Percentiles rank a stretch among this genome's conserved stretches.
Evolutionary conservation across 2,888 invertebrate genomes (phyloP).

Genomic region (Phasia obesa): DNA sequence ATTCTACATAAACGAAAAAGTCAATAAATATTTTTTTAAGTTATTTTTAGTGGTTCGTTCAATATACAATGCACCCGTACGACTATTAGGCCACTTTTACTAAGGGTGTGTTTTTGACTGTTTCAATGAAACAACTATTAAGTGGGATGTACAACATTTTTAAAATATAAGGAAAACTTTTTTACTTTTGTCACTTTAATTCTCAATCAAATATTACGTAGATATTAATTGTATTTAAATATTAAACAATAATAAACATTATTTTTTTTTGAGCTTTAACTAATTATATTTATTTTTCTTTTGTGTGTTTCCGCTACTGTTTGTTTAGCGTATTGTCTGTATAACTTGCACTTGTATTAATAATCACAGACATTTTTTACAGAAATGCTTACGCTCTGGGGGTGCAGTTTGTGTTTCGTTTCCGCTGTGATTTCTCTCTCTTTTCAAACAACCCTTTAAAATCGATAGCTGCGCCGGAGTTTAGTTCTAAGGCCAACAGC

Average conservation of each 20-base stretch:
- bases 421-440: conserved; percentile 1
- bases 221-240: background rate
- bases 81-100: background rate
- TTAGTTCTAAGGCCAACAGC: conserved; percentile 68
- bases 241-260: background rate
- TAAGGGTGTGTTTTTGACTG: conserved; percentile 60
- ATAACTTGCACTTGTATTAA: conserved; percentile 63
- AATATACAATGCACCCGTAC: conserved; percentile 15
- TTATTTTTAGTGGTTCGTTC: conserved; percentile 53
- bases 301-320: conserved; percentile 21
- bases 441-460: conserved; percentile 58
- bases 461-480: conserved; percentile 75
- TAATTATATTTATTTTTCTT: conserved; percentile 6
- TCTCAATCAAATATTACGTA: too few relatives aligned
- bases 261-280: conserved; percentile 10
- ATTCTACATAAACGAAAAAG: conserved; percentile 6
- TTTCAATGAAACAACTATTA: background rate
- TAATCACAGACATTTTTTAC: conserved; percentile 39
- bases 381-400: conserved; percentile 58
- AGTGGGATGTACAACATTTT: background rate
- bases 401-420: conserved; percentile 52
- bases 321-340: conserved; percentile 44
- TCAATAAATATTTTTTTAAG: conserved; percentile 37
- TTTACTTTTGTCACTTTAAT: background rate
- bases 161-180: background rate